Conservation (phyloP, 2,113 vertebrate genomes). For the Calyptommatus sinebrachiatus region DNA sequence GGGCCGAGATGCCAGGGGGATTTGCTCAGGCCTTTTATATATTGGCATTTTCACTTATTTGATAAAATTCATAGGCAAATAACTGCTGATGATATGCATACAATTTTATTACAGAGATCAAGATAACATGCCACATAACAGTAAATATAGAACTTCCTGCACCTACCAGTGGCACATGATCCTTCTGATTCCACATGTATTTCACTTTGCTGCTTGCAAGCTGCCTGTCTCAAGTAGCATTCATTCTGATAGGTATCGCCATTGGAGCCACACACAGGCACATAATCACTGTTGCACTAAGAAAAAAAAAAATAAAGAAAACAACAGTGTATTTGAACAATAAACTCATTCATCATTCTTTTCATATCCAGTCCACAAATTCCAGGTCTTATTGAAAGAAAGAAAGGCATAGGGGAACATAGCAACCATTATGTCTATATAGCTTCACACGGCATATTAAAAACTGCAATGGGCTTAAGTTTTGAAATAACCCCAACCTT, state of each 20-base stretch:
- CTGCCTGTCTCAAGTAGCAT: constrained; percentile 93
- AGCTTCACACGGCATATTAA: no score
- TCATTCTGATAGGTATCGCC: constrained; percentile 97
- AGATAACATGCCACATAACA: neutral
- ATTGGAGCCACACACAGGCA: constrained; percentile 96
- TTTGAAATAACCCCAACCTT: no score
- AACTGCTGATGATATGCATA: neutral
- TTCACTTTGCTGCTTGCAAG: constrained; percentile 96
- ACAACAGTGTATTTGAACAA: neutral
- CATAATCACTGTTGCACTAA: constrained; percentile 97
- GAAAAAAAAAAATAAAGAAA: constrained; percentile 28
- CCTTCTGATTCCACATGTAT: constrained; percentile 91
- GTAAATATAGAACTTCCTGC: fast-evolving
- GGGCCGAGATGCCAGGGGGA: no score
- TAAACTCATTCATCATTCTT: fast-evolving
- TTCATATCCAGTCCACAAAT: neutral
- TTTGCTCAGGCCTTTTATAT: no score
- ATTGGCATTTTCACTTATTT: no score
- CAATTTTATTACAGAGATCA: neutral
- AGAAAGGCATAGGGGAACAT: no score
- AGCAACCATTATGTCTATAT: no score
- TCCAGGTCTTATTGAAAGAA: neutral
- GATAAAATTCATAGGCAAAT: neutral
- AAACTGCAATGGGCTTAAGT: no score
- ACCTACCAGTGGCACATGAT: constrained; percentile 90